phyloP scores from a whole-genome alignment of 2,888 invertebrate species.

The Mycalesis mineus region DNA sequence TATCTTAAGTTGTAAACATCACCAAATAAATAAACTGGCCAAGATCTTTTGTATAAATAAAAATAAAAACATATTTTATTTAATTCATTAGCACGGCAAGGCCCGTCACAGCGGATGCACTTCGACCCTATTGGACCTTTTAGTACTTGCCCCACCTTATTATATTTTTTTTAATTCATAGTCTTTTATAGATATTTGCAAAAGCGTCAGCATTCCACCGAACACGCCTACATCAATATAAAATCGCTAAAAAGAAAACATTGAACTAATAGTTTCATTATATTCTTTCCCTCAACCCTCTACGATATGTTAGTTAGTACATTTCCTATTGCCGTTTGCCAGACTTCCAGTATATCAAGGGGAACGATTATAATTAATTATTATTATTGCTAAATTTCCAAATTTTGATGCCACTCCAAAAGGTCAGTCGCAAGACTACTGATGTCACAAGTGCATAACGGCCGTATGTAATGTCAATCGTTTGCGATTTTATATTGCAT shows the following conservation, averaged over 20 bases:
- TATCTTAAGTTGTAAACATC: background rate
- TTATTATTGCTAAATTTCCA: slow-evolving; percentile 60
- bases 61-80: background rate
- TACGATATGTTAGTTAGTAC: slow-evolving; percentile 75
- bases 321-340: slow-evolving; percentile 37
- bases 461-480: slow-evolving; percentile 8
- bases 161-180: slow-evolving; percentile 7
- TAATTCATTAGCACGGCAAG: no score
- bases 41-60: slow-evolving; percentile 28
- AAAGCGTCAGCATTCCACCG: slow-evolving; percentile 59
- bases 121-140: no score
- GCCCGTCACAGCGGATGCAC: no score
- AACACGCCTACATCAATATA: slow-evolving; percentile 61
- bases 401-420: slow-evolving; percentile 48
- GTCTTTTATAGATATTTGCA: background rate
- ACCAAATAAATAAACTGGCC: slow-evolving; percentile 26
- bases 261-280: slow-evolving; percentile 69
- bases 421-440: slow-evolving; percentile 14
- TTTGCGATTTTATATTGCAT: slow-evolving; percentile 27
- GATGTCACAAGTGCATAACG: slow-evolving; percentile 2
- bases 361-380: slow-evolving; percentile 59
- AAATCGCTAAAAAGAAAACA: slow-evolving; percentile 72
- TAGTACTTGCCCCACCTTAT: no score
- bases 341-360: slow-evolving; percentile 44
- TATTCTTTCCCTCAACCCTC: slow-evolving; percentile 51